A percentile compares a stretch with the other conserved stretches of the same genome.
Conservation (phyloP, 2,888 invertebrate genomes). For the Patella caerulea region DNA sequence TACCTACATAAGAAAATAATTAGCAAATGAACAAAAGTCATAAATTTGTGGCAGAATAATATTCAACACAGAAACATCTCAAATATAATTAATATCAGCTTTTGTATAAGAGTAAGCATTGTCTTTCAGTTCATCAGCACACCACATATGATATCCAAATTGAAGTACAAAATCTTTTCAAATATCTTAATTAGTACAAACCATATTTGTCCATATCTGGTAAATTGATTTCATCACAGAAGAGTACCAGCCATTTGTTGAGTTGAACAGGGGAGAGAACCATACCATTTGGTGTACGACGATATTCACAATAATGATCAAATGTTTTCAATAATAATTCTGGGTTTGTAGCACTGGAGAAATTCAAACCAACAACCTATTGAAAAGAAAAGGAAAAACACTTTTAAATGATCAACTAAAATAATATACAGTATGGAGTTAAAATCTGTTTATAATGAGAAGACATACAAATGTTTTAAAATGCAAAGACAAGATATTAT, state of each 20-base stretch:
- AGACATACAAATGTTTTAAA: background rate
- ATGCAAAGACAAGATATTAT: no score
- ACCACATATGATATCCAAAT: background rate
- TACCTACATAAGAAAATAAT: conserved; percentile 66
- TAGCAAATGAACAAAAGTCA: background rate
- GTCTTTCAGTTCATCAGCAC: no score
- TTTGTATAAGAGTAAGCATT: no score
- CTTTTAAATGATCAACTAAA: no score
- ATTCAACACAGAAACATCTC: no score
- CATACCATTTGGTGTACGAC: conserved; percentile 98
- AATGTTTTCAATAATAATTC: conserved; percentile 97
- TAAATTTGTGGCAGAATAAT: background rate
- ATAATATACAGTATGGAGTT: no score
- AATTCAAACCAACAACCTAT: conserved; percentile 95
- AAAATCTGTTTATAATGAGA: no score
- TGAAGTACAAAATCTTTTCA: background rate
- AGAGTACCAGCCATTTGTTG: conserved; percentile 98
- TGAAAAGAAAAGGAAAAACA: conserved; percentile 13
- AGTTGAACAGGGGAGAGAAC: conserved; percentile 93
- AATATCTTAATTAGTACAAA: conserved; percentile 71
- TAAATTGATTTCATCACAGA: conserved; percentile 99
- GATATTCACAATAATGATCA: conserved; percentile 99
- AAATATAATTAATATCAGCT: no score
- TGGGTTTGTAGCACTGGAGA: conserved; percentile 99
- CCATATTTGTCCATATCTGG: conserved; percentile 99